phyloP scores from a whole-genome alignment of 2,888 invertebrate species.

The Polyommatus iphigenia region DNA sequence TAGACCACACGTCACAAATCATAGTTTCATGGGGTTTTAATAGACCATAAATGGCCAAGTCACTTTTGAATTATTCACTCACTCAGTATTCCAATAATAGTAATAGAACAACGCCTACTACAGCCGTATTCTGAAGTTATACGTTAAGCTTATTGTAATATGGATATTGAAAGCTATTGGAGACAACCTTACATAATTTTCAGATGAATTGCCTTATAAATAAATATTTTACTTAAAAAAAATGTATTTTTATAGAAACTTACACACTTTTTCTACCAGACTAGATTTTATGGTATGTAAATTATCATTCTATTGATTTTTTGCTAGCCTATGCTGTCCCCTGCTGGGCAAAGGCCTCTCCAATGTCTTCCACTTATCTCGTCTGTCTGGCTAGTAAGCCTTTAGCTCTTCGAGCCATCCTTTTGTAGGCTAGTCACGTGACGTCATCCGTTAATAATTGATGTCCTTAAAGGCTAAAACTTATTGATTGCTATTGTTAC shows the following conservation, averaged over 20 bases:
- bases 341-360: too few species aligned
- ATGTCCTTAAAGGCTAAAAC: too few species aligned
- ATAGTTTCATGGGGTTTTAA: conserved; percentile 19
- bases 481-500: not conserved
- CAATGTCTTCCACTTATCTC: too few species aligned
- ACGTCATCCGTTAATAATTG: not conserved
- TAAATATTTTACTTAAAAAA: too few species aligned
- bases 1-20: conserved; percentile 7
- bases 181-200: not conserved
- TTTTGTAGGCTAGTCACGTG: too few species aligned
- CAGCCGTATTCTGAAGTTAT: not conserved
- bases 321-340: too few species aligned
- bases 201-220: not conserved
- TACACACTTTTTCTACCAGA: too few species aligned
- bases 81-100: conserved; percentile 18
- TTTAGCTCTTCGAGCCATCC: too few species aligned
- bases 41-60: conserved; percentile 21
- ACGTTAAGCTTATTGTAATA: not conserved
- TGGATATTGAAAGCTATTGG: not conserved
- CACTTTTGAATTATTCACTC: conserved; percentile 26
- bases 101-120: conserved; percentile 25
- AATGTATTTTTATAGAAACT: too few species aligned
- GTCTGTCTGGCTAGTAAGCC: too few species aligned
- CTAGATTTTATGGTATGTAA: too few species aligned
- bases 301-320: too few species aligned